Conservation (phyloP, 2,113 vertebrate species). For the Theristicus caerulescens region DNA sequence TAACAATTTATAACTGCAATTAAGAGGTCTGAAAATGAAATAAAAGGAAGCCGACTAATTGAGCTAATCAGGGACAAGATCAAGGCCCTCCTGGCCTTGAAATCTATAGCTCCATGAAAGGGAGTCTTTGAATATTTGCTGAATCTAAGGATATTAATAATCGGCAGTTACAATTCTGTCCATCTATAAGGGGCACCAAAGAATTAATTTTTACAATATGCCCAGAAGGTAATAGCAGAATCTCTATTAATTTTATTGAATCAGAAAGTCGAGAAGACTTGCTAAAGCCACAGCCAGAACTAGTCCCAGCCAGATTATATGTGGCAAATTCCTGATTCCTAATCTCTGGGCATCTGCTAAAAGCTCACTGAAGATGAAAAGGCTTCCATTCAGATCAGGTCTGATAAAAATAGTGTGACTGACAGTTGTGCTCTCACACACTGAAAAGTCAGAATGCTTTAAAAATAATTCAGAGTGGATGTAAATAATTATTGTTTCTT, state of each 20-base stretch:
- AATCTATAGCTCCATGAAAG: background rate
- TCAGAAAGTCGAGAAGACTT: background rate
- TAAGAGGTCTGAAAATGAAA: conserved; percentile 59
- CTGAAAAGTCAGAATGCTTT: background rate
- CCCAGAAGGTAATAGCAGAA: background rate
- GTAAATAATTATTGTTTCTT: background rate
- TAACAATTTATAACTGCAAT: conserved; percentile 56
- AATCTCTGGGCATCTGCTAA: background rate
- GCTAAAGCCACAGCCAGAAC: background rate
- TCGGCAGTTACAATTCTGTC: background rate
- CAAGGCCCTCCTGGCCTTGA: conserved; percentile 13
- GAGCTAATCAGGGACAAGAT: conserved; percentile 60
- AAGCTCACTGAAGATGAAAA: background rate
- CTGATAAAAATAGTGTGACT: background rate
- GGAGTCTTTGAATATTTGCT: background rate
- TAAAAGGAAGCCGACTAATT: conserved; percentile 59
- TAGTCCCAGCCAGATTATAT: background rate
- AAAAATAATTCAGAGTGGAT: background rate
- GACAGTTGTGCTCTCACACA: background rate
- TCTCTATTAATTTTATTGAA: background rate
- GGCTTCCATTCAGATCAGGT: background rate
- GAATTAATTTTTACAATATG: background rate
- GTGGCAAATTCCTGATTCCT: background rate
- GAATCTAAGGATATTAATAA: background rate
- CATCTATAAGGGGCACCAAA: background rate